A percentile compares a stretch with the other conserved stretches of the same genome.
Conservation (phyloP, 2,888 invertebrate genomes). For the Tenodera sinensis region DNA sequence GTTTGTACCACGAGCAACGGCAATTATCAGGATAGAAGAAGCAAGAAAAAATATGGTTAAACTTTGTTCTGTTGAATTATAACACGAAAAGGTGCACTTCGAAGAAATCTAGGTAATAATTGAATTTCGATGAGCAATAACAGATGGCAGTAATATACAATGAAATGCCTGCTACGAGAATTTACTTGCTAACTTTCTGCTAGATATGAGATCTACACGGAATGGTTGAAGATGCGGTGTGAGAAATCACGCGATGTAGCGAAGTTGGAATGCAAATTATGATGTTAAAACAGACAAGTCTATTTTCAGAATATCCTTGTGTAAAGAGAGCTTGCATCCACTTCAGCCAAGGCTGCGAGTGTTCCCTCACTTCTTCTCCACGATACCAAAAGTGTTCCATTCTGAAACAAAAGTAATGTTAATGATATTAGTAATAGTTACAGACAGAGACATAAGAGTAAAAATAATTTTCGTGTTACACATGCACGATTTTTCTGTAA, state of each 20-base stretch:
- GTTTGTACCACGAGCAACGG: too few species aligned
- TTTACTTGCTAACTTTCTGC: neutral
- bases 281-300: neutral
- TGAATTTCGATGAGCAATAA: neutral
- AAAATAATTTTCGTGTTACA: too few species aligned
- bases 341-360: neutral
- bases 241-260: neutral
- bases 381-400: constrained; percentile 25
- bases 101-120: too few species aligned
- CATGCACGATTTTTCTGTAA: too few species aligned
- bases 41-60: too few species aligned
- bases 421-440: too few species aligned
- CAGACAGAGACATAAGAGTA: too few species aligned
- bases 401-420: constrained; percentile 12
- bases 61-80: neutral
- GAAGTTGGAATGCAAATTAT: neutral
- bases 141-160: neutral
- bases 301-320: neutral
- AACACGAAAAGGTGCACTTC: neutral
- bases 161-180: too few species aligned
- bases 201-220: neutral
- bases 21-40: too few species aligned
- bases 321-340: neutral
- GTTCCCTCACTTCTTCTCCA: constrained; percentile 12
- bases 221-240: neutral